Conservation (phyloP, 2,888 invertebrate genomes). For the Lasius fuliginosus region DNA sequence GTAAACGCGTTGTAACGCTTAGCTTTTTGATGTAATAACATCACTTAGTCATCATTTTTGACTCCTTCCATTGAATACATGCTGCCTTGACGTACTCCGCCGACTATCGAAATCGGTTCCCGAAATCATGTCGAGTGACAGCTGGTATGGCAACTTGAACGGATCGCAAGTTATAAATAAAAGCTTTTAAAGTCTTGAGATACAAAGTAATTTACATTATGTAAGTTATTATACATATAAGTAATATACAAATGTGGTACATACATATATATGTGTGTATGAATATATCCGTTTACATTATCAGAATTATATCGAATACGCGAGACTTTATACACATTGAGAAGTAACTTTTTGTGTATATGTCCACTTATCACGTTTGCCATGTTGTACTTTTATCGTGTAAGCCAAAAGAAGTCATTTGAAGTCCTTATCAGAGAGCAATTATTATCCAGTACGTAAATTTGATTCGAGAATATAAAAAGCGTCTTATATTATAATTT, state of each 20-base stretch:
- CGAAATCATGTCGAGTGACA: background rate
- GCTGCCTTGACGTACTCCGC: background rate
- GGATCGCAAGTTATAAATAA: constrained; percentile 30
- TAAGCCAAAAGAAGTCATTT: background rate
- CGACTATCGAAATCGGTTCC: constrained; percentile 27
- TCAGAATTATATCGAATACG: background rate
- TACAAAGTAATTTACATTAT: constrained; percentile 36
- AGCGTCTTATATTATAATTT: background rate
- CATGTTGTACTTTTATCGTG: constrained; percentile 13
- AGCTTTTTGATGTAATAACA: constrained; percentile 55
- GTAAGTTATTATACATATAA: constrained; percentile 33
- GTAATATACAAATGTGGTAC: constrained; percentile 24
- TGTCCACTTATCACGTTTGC: background rate
- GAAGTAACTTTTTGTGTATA: constrained; percentile 28
- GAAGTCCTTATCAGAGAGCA: background rate
- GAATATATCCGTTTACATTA: constrained; percentile 1
- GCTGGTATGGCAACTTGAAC: constrained; percentile 20
- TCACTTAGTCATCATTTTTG: constrained; percentile 62
- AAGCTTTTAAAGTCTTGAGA: constrained; percentile 40
- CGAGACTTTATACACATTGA: background rate
- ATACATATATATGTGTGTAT: background rate
- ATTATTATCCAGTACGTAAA: background rate
- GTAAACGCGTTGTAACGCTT: constrained; percentile 37
- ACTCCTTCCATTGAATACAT: background rate
- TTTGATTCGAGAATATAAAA: background rate